Conservation (phyloP, 2,797 vertebrate genomes). For the Pithecia hirsuta region DNA sequence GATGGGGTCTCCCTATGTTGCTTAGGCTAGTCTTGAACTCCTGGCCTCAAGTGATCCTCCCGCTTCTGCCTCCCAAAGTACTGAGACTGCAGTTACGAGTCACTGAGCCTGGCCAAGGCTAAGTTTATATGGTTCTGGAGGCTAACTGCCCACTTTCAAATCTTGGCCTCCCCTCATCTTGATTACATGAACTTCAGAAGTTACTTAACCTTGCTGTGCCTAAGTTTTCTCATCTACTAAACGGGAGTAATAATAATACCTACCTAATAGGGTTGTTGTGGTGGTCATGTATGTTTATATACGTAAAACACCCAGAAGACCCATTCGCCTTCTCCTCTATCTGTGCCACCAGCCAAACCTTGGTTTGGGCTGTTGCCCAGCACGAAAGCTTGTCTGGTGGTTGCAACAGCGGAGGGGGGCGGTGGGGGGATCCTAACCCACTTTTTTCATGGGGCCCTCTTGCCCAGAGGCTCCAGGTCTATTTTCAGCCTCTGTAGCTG, state of each 20-base stretch:
- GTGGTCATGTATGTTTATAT: neutral
- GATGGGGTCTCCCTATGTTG: neutral
- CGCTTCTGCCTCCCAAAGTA: neutral
- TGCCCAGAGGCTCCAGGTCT: neutral
- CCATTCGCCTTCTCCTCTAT: neutral
- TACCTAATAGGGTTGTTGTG: neutral
- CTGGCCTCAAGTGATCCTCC: neutral
- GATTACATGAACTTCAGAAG: neutral
- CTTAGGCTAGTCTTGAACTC: neutral
- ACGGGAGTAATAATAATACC: neutral
- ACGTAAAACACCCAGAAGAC: too few species aligned
- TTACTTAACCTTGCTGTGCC: neutral
- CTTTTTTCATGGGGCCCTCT: neutral
- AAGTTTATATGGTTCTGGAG: neutral
- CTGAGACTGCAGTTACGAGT: neutral
- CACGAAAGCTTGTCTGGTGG: neutral
- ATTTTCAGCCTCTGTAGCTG: neutral
- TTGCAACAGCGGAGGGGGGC: accelerated
- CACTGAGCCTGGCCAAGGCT: neutral
- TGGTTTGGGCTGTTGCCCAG: neutral
- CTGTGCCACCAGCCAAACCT: neutral
- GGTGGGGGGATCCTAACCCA: neutral
- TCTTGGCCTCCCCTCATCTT: neutral
- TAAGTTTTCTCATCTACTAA: neutral
- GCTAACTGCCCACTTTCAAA: neutral